Evolutionary conservation across 92 coral and sea anemone species (phyloP), one percentile per base, ranked within the genome.

Genomic region (Parazoanthus darwini): DNA sequence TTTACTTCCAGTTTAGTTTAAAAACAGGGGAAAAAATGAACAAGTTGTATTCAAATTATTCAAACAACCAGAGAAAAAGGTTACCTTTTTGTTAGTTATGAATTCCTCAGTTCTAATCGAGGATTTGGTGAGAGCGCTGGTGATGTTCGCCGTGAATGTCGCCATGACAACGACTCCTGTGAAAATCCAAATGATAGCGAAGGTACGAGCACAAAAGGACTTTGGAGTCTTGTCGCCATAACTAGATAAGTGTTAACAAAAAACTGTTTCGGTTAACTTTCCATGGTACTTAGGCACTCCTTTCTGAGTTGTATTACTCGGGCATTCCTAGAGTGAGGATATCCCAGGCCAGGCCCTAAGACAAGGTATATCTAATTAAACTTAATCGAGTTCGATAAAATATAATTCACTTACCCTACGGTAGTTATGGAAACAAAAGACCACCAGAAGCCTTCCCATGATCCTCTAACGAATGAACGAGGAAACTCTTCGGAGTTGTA

Each of bases 381-480:
- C n/a, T n/a, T n/a, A n/a, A n/a, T n/a, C n/a, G n/a, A n/a, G n/a
- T n/a, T n/a, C n/a, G n/a, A n/a, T n/a, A n/a, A n/a, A n/a, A n/a
- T n/a, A n/a, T n/a, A n/a, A n/a, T n/a, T 0, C 29, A 18, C 92
- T 35, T 86, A 89, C 92, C 92, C 92, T 3, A 89, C 92, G 5
- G 92, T 89, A 16, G 92, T 89, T 86, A 89, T 86, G 29, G 92
- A 89, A 70, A 89, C 81, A 51, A 85, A 89, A 29, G 92, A 89
- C 92, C 92, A 89, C 92, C 92, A 85, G 74, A 89, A 89, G 59
- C 92, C 92, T 77, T 85, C 86, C 92, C 89, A 89, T 10, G 92
- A 90, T 23, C 89, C 92, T 80, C 63, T 71, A 73, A 86, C 23
- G 58, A 86, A 90, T 44, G 89, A 86, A 11, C 86, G 89, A 29